Conservation (phyloP, 2,888 invertebrate genomes). For the Tetanocera ferruginea region DNA sequence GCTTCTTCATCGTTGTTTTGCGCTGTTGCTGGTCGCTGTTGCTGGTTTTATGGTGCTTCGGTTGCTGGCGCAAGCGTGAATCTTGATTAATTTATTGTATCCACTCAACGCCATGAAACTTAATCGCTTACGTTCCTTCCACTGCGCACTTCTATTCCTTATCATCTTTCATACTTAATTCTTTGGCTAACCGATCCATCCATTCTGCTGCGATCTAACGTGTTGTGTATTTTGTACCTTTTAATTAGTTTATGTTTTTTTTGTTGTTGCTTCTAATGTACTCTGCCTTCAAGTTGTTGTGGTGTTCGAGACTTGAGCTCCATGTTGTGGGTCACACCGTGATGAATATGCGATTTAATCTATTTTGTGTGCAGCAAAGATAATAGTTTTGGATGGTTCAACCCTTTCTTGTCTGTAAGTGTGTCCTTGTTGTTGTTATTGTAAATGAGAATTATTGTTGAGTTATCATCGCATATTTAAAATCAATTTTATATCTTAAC, state of each 20-base stretch:
- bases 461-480: too few relatives aligned
- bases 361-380: too few relatives aligned
- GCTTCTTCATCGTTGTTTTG: neutral
- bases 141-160: neutral
- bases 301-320: neutral
- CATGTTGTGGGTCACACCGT: too few relatives aligned
- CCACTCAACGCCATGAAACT: neutral
- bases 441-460: neutral
- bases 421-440: neutral
- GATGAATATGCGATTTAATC: too few relatives aligned
- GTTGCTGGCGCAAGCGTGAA: neutral
- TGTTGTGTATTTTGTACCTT: conserved; percentile 25
- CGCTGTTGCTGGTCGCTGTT: neutral
- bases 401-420: neutral
- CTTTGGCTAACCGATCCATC: neutral
- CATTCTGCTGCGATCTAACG: neutral
- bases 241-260: conserved; percentile 18
- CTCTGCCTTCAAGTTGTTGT: neutral
- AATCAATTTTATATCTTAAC: too few relatives aligned
- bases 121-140: neutral
- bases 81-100: conserved; percentile 21
- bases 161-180: neutral
- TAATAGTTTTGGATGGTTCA: too few relatives aligned
- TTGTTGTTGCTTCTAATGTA: neutral
- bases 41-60: neutral